Percentiles rank a stretch among this genome's conserved stretches.
phyloP scores from a whole-genome alignment of 2,888 invertebrate species.

The Plagodis dolabraria region DNA sequence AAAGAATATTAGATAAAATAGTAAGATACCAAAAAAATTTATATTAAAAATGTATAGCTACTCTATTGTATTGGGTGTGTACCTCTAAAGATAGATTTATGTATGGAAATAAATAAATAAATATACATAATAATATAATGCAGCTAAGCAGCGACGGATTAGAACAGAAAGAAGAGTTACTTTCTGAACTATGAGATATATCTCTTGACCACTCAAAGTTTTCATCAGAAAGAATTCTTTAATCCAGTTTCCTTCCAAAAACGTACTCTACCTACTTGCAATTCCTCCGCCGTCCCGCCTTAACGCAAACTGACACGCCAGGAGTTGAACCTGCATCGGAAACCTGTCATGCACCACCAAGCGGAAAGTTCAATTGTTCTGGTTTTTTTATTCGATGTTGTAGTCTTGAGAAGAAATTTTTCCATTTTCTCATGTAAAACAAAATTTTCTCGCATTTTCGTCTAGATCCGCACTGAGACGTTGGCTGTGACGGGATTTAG shows the following conservation, averaged over 20 bases:
- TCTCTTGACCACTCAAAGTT: background rate
- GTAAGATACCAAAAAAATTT: too few relatives aligned
- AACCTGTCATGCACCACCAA: constrained; percentile 63
- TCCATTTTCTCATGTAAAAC: constrained; percentile 81
- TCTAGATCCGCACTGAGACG: constrained; percentile 67
- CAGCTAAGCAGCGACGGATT: too few relatives aligned
- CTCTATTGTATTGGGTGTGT: too few relatives aligned
- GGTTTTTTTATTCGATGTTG: constrained; percentile 47
- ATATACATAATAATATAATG: too few relatives aligned
- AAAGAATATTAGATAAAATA: too few relatives aligned
- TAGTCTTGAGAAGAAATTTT: constrained; percentile 58
- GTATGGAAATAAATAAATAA: too few relatives aligned
- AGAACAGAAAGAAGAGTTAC: too few relatives aligned
- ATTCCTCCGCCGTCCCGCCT: constrained; percentile 21
- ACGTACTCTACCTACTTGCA: constrained; percentile 15
- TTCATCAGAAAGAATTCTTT: background rate
- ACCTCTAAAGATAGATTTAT: too few relatives aligned
- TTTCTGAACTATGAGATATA: too few relatives aligned
- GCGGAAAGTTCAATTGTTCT: constrained; percentile 50
- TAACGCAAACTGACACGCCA: constrained; percentile 16
- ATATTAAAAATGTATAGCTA: too few relatives aligned
- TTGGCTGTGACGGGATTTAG: constrained; percentile 75
- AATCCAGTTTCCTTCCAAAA: background rate
- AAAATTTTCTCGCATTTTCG: constrained; percentile 77
- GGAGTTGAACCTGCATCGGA: constrained; percentile 38